Conservation (phyloP, 1,140 invertebrate genomes). For the Diplogasteroides magnus region DNA sequence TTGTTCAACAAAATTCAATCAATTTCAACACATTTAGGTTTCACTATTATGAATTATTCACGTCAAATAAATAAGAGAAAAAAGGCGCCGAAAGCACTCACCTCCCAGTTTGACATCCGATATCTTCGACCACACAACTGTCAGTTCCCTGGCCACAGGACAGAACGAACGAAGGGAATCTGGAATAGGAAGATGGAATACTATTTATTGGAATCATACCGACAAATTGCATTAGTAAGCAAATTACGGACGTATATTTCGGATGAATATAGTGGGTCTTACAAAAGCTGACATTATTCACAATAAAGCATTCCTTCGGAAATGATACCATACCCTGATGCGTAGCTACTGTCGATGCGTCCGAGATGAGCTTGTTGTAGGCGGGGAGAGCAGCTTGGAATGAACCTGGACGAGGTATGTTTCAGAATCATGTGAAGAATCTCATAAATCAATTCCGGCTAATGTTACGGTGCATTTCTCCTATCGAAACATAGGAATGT, state of each 20-base stretch:
- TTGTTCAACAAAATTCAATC: too few species aligned
- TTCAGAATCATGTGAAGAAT: too few species aligned
- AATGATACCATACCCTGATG: conserved; percentile 19
- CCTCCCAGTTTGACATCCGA: conserved; percentile 22
- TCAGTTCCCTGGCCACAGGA: conserved; percentile 21
- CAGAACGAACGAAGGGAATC: conserved; percentile 20
- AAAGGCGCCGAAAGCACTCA: too few species aligned
- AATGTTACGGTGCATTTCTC: too few species aligned
- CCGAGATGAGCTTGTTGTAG: conserved; percentile 24
- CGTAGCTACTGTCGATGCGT: conserved; percentile 16
- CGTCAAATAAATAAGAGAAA: too few species aligned
- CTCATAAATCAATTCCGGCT: too few species aligned
- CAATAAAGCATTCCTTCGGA: neutral
- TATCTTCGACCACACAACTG: conserved; percentile 24
- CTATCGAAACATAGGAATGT: too few species aligned
- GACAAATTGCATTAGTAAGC: neutral
- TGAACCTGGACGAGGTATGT: neutral
- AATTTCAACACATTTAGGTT: too few species aligned
- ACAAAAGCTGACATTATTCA: neutral
- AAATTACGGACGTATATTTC: neutral
- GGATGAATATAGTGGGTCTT: neutral
- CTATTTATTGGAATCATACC: neutral
- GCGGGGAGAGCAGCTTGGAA: conserved; percentile 3
- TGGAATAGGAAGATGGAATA: conserved; percentile 5
- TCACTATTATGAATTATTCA: too few species aligned